Evolutionary conservation across 2,888 invertebrate species (phyloP), one percentile per base, ranked within the genome.

Genomic region (Amblyjoppa fuscipennis): DNA sequence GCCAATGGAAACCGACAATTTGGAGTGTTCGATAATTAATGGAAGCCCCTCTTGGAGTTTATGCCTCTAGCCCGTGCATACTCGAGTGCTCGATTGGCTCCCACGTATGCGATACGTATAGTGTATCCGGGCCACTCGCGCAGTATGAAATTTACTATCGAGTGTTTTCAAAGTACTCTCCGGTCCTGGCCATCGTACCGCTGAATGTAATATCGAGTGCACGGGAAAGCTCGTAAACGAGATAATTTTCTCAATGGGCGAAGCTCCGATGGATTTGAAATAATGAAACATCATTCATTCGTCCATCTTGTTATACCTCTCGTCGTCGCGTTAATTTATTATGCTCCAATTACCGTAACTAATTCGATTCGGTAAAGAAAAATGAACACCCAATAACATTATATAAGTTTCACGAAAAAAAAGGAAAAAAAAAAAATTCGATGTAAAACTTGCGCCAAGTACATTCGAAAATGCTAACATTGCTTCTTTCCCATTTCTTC

Each of bases 11-110:
- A 9, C 28, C 28, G 59, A 7, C 41, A 61, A 45, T 16, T 45
- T 28, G 41, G 41, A 61, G 61, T 45, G 61, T 28, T 31, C 7
- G 45, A 45, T 74, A 61, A 61, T 74, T 74, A 61, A 61, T 74
- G 28, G 31, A 25, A 45, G 16, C 25, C n/a, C 61, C 28, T 61
- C 28, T 41, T 38, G 16, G 45, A 61, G 7, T 45, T 45, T 45
- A 31, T 74, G 41, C 45, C 74, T 28, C 74, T 61, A 28, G 59
- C 45, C 45, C 6, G 59, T 11, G 11, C 16, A 73, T 4, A 20
- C 59, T 41, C 73, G 41, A n/a, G 25, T 41, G 1, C 34, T 51
- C 71, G 53, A 61, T 61, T 31, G 20, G 31, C 61, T 13, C 16
- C 61, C 16, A 28, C 31, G 3, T 6, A 13, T 34, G 28, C 16